Conservation (phyloP, 2,113 vertebrate species). For the Thryonomys swinderianus region DNA sequence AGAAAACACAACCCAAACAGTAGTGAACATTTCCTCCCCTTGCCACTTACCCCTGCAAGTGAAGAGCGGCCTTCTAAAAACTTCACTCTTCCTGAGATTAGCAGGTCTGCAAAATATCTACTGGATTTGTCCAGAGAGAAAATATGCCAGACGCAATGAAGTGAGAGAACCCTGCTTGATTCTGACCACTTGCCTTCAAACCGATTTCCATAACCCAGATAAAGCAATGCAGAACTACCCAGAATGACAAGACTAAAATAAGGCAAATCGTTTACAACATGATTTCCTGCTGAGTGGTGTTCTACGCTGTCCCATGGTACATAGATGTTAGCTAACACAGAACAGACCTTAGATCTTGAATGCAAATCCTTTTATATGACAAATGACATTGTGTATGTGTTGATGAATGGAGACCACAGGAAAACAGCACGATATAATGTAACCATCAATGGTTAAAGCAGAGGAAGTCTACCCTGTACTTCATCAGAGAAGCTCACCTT, state of each 20-base stretch:
- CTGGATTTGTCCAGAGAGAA: slow-evolving; percentile 65
- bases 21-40: slow-evolving; percentile 67
- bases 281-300: slow-evolving; percentile 63
- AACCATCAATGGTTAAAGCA: slow-evolving; percentile 42
- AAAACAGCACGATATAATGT: slow-evolving; percentile 52
- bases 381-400: slow-evolving; percentile 61
- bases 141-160: slow-evolving; percentile 73
- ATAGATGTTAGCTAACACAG: slow-evolving; percentile 77
- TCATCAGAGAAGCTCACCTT: slow-evolving; percentile 74
- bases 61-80: slow-evolving; percentile 66
- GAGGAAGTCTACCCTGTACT: slow-evolving; percentile 76
- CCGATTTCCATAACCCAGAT: slow-evolving; percentile 61
- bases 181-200: slow-evolving; percentile 69
- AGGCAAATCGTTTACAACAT: slow-evolving; percentile 74
- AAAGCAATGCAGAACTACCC: slow-evolving; percentile 74
- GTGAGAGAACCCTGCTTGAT: slow-evolving; percentile 64
- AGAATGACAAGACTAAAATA: slow-evolving; percentile 75
- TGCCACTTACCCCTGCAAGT: slow-evolving; percentile 70
- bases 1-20: slow-evolving; percentile 79
- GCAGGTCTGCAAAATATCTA: slow-evolving; percentile 77
- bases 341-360: slow-evolving; percentile 71
- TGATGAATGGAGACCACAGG: slow-evolving; percentile 53
- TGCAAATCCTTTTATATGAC: slow-evolving; percentile 73
- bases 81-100: slow-evolving; percentile 78
- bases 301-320: slow-evolving; percentile 57